Evolutionary conservation across 2,888 invertebrate species (phyloP).

Genomic region (Seladonia tumulorum): DNA sequence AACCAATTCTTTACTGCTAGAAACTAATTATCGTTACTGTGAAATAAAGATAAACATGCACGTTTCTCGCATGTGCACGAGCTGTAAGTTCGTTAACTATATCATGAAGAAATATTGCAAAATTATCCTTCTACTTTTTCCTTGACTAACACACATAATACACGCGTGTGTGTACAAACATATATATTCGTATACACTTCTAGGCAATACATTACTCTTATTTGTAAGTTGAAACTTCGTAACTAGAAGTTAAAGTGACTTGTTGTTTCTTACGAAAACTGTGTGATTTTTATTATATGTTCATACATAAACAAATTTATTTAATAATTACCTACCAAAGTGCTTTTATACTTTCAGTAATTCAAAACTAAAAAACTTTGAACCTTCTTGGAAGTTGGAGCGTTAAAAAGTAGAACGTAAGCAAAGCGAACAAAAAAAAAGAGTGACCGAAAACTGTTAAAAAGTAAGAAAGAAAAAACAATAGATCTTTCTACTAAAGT

Average conservation of each 20-base stretch:
- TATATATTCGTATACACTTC: not conserved
- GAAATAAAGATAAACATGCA: not conserved
- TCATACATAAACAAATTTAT: not conserved
- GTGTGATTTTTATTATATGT: not conserved
- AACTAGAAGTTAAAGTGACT: not conserved
- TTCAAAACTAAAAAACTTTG: not conserved
- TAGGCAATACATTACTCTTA: not conserved
- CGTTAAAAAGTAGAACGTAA: not conserved
- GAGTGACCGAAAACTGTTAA: not conserved
- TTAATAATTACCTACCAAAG: not conserved
- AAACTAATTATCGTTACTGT: not conserved
- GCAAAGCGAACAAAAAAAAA: not conserved
- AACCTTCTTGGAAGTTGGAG: not conserved
- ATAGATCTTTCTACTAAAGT: not conserved
- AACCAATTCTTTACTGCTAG: not conserved
- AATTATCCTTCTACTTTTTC: conserved; percentile 10
- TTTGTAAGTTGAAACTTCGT: not conserved
- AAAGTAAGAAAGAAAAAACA: not conserved
- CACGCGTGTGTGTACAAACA: not conserved
- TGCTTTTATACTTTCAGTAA: not conserved
- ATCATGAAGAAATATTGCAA: conserved; percentile 17
- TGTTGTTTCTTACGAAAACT: not conserved
- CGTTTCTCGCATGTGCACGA: not conserved
- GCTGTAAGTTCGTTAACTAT: not conserved
- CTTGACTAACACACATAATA: not conserved